phyloP scores from a whole-genome alignment of 2,113 vertebrate species.

The Sterna hirundo region DNA sequence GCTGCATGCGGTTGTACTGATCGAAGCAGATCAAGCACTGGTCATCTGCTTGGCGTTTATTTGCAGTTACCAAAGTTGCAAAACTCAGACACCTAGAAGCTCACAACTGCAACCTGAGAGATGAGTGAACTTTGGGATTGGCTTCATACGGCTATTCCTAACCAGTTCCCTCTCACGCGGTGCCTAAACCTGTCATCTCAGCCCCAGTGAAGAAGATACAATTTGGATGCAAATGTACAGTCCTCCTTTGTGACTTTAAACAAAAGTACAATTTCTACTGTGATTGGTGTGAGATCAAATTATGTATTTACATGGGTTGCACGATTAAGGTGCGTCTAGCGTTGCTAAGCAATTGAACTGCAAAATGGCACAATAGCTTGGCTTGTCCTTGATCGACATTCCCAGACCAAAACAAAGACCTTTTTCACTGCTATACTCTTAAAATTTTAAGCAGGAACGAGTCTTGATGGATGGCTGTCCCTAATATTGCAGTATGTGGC shows the following conservation, averaged over 20 bases:
- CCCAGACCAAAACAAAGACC: not conserved
- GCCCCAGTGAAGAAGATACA: not conserved
- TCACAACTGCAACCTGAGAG: not conserved
- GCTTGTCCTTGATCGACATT: not conserved
- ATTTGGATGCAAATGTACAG: not conserved
- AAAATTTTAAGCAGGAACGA: not conserved
- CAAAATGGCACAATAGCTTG: not conserved
- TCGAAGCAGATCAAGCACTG: not conserved
- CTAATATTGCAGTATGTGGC: too few relatives aligned
- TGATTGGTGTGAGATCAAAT: not conserved
- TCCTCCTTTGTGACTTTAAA: not conserved
- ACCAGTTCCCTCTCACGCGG: rapidly evolving
- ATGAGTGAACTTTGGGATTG: not conserved
- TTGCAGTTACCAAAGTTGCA: not conserved
- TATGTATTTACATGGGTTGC: not conserved
- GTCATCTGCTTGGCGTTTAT: not conserved
- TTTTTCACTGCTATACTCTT: not conserved
- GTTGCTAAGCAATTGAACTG: not conserved
- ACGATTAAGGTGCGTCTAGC: not conserved
- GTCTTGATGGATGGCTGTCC: not conserved
- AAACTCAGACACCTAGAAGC: not conserved
- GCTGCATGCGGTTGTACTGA: rapidly evolving
- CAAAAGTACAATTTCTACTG: not conserved
- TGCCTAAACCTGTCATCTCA: not conserved
- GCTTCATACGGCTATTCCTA: not conserved